These are phyloP conservation scores for Fopius arisanus DNA, from an alignment of 1,140 invertebrate species.

Conservation along the genomic window DNA sequence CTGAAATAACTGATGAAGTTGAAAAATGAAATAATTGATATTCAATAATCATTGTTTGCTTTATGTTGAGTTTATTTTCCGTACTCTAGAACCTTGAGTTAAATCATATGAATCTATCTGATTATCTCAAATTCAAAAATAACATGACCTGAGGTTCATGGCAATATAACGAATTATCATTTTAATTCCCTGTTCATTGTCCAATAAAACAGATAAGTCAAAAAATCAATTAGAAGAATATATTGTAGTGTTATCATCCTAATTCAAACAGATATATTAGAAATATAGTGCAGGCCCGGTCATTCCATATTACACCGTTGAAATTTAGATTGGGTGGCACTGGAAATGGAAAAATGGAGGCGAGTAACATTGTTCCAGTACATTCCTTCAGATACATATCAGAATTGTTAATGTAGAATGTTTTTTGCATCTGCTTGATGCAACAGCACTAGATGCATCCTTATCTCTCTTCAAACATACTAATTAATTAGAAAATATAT, in stretches of 20 bases:
- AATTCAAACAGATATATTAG: no score
- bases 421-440: not conserved
- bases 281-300: not conserved
- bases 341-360: constrained; percentile 63
- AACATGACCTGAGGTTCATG: no score
- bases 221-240: not conserved
- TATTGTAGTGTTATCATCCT: no score
- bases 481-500: not conserved
- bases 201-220: no score
- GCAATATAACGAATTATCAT: no score
- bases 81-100: not conserved
- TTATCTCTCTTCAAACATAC: no score
- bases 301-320: not conserved
- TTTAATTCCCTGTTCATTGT: not conserved
- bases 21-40: not conserved
- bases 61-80: not conserved
- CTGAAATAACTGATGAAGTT: not conserved
- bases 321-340: constrained; percentile 42
- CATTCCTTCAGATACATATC: not conserved
- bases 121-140: constrained; percentile 20
- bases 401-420: not conserved
- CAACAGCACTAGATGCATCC: no score
- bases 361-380: not conserved
- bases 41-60: not conserved
- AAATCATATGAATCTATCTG: not conserved